Percentiles rank a stretch among this genome's conserved stretches.
Conservation (phyloP, 1,140 invertebrate species). For the Sweltsa coloradensis region DNA sequence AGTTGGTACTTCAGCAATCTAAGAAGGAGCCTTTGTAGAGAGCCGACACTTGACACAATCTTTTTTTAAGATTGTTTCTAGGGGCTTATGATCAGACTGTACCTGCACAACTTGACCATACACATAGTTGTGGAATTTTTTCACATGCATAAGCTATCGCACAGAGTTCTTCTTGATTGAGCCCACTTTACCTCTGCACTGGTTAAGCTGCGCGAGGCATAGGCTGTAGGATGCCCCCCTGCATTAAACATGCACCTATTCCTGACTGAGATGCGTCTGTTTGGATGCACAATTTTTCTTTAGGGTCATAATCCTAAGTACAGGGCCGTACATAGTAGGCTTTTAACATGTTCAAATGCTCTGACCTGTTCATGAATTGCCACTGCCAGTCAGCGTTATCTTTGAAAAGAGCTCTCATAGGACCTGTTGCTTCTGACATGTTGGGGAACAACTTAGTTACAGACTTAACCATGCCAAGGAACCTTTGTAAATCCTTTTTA, state of each 20-base stretch:
- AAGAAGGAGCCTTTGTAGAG: too few species aligned
- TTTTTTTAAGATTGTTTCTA: conserved; percentile 26
- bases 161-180: conserved; percentile 17
- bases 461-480: conserved; percentile 27
- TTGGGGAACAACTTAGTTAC: conserved; percentile 20
- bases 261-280: conserved; percentile 7
- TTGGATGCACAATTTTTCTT: conserved; percentile 17
- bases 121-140: conserved; percentile 20
- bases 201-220: conserved; percentile 20
- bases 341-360: too few species aligned
- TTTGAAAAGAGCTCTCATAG: conserved; percentile 15
- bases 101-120: conserved; percentile 16
- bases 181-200: conserved; percentile 20
- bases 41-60: too few species aligned
- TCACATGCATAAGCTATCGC: conserved; percentile 18
- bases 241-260: conserved; percentile 18
- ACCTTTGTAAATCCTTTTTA: conserved; percentile 22
- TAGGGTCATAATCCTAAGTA: conserved; percentile 19
- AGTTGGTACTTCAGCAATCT: too few species aligned
- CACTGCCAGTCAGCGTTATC: conserved; percentile 15
- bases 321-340: too few species aligned
- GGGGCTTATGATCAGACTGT: conserved; percentile 19
- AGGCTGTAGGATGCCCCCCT: conserved; percentile 25
- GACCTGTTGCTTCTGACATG: conserved; percentile 9
- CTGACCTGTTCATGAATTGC: conserved; percentile 13